These are phyloP conservation scores for Exephanes ischioxanthus DNA, from an alignment of 2,888 invertebrate genomes.

Conservation along the genomic window DNA sequence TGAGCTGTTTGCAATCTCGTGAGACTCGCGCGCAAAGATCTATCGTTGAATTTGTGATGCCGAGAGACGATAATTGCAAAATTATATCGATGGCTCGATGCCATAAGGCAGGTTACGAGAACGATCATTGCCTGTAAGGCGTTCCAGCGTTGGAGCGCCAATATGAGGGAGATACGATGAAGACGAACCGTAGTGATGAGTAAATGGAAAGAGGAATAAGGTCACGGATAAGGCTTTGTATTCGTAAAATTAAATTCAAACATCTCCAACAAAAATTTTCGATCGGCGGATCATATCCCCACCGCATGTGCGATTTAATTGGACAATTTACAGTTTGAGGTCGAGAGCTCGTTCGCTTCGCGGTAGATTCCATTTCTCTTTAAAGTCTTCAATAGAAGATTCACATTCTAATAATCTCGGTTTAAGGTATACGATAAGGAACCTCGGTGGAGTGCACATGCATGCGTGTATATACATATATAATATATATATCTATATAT, in stretches of 20 bases:
- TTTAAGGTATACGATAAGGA: conserved; percentile 60
- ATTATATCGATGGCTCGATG: background rate
- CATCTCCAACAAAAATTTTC: background rate
- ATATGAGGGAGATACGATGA: too few species aligned
- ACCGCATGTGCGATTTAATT: conserved; percentile 24
- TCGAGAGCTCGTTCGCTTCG: conserved; percentile 42
- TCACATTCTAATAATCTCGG: conserved; percentile 65
- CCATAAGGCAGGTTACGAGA: background rate
- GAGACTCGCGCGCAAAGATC: background rate
- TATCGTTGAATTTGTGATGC: background rate
- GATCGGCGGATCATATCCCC: background rate
- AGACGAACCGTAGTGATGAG: too few species aligned
- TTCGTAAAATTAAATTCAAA: background rate
- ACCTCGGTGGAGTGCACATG: conserved; percentile 31
- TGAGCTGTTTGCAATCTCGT: background rate
- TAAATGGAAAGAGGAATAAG: too few species aligned
- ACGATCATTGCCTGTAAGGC: too few species aligned
- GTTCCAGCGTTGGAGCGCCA: too few species aligned
- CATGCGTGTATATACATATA: background rate
- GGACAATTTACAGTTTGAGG: conserved; percentile 49
- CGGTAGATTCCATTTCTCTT: conserved; percentile 63
- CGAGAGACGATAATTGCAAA: background rate
- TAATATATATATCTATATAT: background rate
- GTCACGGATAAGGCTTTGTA: too few species aligned
- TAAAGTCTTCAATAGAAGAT: conserved; percentile 65